Evolutionary conservation across 2,888 invertebrate genomes (phyloP).

Genomic region (Orthonevra nobilis): DNA sequence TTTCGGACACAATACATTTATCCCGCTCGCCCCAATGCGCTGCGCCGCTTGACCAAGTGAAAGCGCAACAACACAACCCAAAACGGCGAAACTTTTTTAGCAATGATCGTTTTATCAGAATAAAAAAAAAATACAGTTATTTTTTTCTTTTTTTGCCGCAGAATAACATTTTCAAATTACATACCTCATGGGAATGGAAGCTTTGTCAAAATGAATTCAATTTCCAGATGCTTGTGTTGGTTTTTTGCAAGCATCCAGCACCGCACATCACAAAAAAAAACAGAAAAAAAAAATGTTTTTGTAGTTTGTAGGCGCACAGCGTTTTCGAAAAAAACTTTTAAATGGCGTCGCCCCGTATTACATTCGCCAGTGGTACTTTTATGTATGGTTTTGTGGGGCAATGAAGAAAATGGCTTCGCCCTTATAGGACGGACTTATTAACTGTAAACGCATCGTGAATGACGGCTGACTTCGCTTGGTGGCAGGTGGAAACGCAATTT

Average conservation of each 20-base stretch:
- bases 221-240: neutral
- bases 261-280: constrained; percentile 41
- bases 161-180: constrained; percentile 11
- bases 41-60: constrained; percentile 1
- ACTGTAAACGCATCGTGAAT: no score
- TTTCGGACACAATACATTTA: neutral
- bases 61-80: no score
- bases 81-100: neutral
- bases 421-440: constrained; percentile 32
- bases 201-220: neutral
- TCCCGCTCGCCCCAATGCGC: constrained; percentile 4
- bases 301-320: constrained; percentile 24
- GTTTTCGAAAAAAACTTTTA: constrained; percentile 20
- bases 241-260: constrained; percentile 12
- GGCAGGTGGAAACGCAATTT: no score
- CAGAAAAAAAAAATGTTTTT: constrained; percentile 48
- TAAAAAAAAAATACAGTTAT: no score
- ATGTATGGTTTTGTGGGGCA: constrained; percentile 32
- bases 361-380: constrained; percentile 53
- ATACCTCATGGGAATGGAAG: constrained; percentile 11
- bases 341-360: constrained; percentile 58
- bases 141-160: no score
- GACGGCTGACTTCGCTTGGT: no score
- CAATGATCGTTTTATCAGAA: constrained; percentile 4
- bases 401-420: constrained; percentile 57